Evolutionary conservation across 2,888 invertebrate species (phyloP), one percentile per base, ranked within the genome.

Genomic region (Cosmorhoe ocellata): DNA sequence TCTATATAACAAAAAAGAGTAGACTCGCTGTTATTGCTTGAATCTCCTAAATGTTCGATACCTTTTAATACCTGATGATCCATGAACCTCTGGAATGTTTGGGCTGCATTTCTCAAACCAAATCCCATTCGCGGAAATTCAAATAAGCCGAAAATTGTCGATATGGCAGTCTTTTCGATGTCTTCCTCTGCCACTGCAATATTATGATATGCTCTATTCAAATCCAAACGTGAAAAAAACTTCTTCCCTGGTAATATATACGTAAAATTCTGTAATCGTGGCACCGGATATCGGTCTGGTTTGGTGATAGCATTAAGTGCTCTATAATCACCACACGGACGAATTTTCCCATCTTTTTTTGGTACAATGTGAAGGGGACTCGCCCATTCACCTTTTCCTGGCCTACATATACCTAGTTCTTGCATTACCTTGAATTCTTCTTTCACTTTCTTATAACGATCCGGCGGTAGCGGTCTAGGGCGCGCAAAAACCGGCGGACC

Each of bases 331-430:
- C 40, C 40, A 22, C 40, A 40, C 1, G 40, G 40, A 0, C 40
- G 10, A 4, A 68, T 8, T 1, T 66, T 37, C 0, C 66, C 66
- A 26, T 60, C 27, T 18, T 61, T 66, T 11, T 63, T 64, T 0
- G 42, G 26, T 2, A 64, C 63, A 0, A 61, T 43, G 13, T 62
- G 62, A 0, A 61, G 34, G 1, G 57, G 84, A 33, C 69, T 76
- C 0, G 81, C 64, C 80, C 78, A 85, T 1, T 64, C 56, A 28
- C 79, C 79, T 3, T 68, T 71, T 0, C 81, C 84, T 0, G 78
- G 82, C 2, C 80, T 63, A 27, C 78, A 78, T 8, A 84, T 78
- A 52, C 12, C 41, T 12, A 41, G 1, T n/a, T 81, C 66, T 5
- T 70, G 51, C 72, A 81, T 69, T 0, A 33, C 2, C 2, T 57